These are phyloP conservation scores for Polypedilum pembai DNA, from an alignment of 1,140 invertebrate species.

Conservation along the genomic window DNA sequence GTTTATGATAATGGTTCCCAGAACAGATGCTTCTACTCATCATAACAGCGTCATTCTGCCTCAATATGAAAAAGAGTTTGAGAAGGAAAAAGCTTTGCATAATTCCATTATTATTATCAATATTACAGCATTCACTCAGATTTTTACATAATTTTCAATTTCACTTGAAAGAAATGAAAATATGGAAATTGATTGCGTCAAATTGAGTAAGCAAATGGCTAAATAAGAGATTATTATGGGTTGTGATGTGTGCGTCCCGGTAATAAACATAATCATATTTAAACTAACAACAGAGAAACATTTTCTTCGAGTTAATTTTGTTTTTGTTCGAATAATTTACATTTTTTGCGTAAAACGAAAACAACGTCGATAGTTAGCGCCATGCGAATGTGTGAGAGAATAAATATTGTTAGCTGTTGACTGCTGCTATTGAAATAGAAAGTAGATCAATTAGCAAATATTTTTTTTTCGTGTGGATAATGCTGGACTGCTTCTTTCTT, in stretches of 20 bases:
- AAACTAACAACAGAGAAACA: neutral
- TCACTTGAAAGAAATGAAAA: too few species aligned
- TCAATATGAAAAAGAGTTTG: too few species aligned
- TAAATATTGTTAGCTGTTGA: too few species aligned
- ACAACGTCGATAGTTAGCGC: neutral
- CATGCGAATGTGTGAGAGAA: neutral
- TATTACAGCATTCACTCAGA: neutral
- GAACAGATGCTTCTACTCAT: too few species aligned
- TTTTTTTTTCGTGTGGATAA: neutral
- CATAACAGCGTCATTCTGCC: too few species aligned
- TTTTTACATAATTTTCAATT: neutral
- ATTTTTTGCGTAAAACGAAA: neutral
- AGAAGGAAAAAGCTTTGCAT: neutral
- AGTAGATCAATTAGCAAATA: slow-evolving; percentile 24
- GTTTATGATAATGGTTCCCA: too few species aligned
- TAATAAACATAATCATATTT: neutral
- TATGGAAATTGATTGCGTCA: neutral
- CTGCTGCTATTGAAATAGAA: slow-evolving; percentile 21
- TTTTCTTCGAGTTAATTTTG: neutral
- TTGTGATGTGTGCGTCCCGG: neutral
- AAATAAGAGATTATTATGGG: neutral
- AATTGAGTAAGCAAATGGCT: slow-evolving; percentile 10
- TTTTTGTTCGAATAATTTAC: neutral
- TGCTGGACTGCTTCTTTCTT: neutral
- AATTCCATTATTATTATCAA: neutral